Percentiles rank a stretch among this genome's conserved stretches.
phyloP scores from a whole-genome alignment of 2,888 invertebrate genomes.

The Baronia brevicornis region DNA sequence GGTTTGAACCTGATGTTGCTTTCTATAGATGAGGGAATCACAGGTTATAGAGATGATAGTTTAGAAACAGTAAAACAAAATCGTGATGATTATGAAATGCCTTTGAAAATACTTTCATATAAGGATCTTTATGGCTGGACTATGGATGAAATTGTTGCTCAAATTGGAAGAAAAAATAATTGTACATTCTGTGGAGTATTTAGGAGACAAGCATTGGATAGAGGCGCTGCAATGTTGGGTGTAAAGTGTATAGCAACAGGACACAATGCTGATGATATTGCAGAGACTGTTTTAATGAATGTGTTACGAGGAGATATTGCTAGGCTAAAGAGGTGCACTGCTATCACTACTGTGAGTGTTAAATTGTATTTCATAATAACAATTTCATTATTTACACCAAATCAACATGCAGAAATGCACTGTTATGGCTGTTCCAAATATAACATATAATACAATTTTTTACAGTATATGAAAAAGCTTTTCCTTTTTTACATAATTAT shows the following conservation, averaged over 20 bases:
- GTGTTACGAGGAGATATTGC: slow-evolving; percentile 97
- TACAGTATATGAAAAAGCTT: too few species aligned
- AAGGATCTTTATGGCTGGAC: slow-evolving; percentile 99
- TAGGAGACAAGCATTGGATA: slow-evolving; percentile 94
- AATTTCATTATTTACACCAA: too few species aligned
- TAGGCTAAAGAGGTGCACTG: slow-evolving; percentile 92
- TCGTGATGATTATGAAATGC: slow-evolving; percentile 93
- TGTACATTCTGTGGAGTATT: slow-evolving; percentile 98
- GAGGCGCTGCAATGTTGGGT: slow-evolving; percentile 91
- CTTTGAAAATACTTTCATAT: slow-evolving; percentile 96
- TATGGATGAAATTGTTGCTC: slow-evolving; percentile 97
- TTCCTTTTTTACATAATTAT: background rate
- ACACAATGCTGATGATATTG: slow-evolving; percentile 98
- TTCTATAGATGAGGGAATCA: slow-evolving; percentile 99
- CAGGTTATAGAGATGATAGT: slow-evolving; percentile 96
- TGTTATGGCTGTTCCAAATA: too few species aligned
- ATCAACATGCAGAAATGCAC: too few species aligned
- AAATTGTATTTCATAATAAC: background rate
- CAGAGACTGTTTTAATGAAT: slow-evolving; percentile 99
- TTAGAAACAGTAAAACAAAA: slow-evolving; percentile 97
- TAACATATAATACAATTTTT: too few species aligned
- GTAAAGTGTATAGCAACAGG: slow-evolving; percentile 98
- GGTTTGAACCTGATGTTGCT: slow-evolving; percentile 91
- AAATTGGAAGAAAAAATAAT: slow-evolving; percentile 92
- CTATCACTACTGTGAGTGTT: slow-evolving; percentile 86